A percentile compares a stretch with the other conserved stretches of the same genome.
phyloP scores from a whole-genome alignment of 2,797 vertebrate genomes.

The Perodicticus potto region DNA sequence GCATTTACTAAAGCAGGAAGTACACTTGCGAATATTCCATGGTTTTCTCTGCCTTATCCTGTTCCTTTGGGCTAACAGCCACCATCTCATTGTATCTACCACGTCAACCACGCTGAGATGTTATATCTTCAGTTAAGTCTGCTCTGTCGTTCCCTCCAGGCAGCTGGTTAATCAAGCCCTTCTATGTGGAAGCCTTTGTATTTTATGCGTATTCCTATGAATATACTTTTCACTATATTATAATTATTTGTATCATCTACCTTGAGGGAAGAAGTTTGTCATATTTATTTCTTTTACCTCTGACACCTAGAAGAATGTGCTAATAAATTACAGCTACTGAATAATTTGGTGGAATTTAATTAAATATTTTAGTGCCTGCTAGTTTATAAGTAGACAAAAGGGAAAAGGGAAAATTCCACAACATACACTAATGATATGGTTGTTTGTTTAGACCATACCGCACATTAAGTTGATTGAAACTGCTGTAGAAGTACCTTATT shows the following conservation, averaged over 20 bases:
- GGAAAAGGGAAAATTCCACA: background rate
- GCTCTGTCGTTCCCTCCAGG: background rate
- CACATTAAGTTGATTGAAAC: background rate
- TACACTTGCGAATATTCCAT: background rate
- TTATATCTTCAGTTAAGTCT: background rate
- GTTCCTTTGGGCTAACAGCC: background rate
- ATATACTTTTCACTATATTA: background rate
- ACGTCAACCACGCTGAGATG: background rate
- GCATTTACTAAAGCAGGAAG: background rate
- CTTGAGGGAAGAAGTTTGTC: background rate
- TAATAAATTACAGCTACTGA: background rate
- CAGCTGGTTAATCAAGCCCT: background rate
- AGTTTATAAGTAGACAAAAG: background rate
- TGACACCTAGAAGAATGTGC: background rate
- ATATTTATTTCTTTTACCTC: background rate
- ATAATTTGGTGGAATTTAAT: constrained; percentile 23
- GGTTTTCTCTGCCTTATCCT: background rate
- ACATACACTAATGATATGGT: background rate
- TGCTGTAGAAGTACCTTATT: background rate
- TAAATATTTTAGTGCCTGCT: background rate
- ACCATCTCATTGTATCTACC: background rate
- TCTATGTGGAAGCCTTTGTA: background rate
- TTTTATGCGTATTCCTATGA: background rate
- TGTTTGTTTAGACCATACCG: background rate
- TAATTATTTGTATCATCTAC: background rate